These are phyloP conservation scores for Atrichornis clamosus DNA, from an alignment of 2,113 vertebrate species.

Conservation along the genomic window DNA sequence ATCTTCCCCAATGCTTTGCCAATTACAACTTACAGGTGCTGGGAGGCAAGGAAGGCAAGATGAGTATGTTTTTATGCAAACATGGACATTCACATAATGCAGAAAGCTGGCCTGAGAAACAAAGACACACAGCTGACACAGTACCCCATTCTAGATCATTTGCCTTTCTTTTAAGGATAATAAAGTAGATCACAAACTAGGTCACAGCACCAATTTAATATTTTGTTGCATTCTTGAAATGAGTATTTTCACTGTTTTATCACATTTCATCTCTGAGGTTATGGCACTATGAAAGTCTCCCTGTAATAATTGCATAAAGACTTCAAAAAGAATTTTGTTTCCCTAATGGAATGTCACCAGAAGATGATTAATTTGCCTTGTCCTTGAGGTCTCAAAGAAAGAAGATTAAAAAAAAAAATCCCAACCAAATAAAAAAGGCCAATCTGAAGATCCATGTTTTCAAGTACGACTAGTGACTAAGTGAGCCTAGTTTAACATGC, in stretches of 20 bases:
- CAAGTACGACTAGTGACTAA: not conserved
- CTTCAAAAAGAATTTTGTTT: constrained; percentile 36
- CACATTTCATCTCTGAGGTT: not conserved
- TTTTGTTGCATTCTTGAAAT: not conserved
- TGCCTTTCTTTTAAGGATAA: not conserved
- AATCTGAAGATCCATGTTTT: not conserved
- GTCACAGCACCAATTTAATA: not conserved
- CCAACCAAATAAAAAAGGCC: not conserved
- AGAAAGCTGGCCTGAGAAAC: not conserved
- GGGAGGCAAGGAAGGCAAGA: not conserved
- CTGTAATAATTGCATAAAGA: constrained; percentile 12
- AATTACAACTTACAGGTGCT: not conserved
- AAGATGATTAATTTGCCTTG: constrained; percentile 37
- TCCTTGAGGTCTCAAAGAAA: not conserved
- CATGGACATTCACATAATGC: not conserved
- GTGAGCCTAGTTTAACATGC: not conserved
- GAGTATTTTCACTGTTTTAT: not conserved
- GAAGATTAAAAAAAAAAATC: not conserved
- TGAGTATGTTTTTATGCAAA: not conserved
- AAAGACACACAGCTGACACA: not conserved
- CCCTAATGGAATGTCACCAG: constrained; percentile 7
- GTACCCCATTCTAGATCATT: not conserved
- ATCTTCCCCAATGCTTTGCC: not conserved
- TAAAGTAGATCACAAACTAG: not conserved
- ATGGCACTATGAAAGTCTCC: not conserved